Conservation (phyloP, 1,140 invertebrate species). For the Caerostris extrusa region DNA sequence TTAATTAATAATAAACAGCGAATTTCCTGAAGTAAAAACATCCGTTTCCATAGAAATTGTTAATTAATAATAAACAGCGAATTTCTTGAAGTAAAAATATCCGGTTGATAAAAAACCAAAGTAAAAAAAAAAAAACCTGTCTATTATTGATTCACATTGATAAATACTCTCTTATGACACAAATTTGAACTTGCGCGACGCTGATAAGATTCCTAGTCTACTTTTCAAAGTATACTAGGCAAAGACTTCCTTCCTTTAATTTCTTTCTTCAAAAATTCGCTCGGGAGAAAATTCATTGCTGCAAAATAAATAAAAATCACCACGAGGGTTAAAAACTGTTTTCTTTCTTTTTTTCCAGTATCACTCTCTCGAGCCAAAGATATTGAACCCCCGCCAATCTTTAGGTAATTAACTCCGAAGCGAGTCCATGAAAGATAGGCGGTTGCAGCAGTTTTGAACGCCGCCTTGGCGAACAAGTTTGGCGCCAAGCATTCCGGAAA, state of each 20-base stretch:
- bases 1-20: too few relatives aligned
- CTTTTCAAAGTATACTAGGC: background rate
- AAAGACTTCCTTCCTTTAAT: background rate
- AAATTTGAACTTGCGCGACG: background rate
- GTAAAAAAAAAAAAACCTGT: background rate
- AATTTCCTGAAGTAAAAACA: too few relatives aligned
- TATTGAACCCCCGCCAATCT: constrained; percentile 30
- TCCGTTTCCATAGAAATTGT: too few relatives aligned
- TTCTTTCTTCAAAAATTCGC: background rate
- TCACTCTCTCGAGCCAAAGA: constrained; percentile 3
- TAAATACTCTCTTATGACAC: background rate
- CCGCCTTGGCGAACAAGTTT: background rate
- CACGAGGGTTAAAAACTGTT: background rate
- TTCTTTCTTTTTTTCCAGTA: constrained; percentile 5
- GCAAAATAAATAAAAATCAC: background rate
- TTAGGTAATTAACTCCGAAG: constrained; percentile 13
- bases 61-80: too few relatives aligned
- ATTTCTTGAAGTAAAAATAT: too few relatives aligned
- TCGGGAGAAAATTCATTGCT: background rate
- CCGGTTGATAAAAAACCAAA: too few relatives aligned
- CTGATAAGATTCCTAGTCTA: background rate
- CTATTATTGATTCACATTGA: background rate
- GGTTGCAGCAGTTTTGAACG: background rate
- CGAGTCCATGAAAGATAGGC: constrained; percentile 12
- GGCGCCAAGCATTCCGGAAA: background rate